phyloP scores from a whole-genome alignment of 1,140 invertebrate genomes.

The Zaprionus gabonicus region DNA sequence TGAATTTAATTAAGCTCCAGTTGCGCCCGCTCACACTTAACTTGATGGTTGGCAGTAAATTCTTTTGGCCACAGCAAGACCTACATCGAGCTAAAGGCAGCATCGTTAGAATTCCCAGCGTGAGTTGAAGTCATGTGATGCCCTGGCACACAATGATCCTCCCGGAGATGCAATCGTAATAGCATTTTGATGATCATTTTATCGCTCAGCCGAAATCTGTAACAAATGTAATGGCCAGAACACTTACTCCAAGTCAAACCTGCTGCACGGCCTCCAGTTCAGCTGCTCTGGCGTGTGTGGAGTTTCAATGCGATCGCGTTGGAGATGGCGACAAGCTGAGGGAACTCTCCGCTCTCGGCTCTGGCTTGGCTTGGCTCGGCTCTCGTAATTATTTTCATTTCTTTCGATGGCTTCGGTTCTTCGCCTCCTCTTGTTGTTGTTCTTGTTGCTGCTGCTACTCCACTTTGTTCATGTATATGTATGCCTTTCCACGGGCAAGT shows the following conservation, averaged over 20 bases:
- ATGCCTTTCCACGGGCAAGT: conserved; percentile 58
- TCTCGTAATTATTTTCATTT: conserved; percentile 75
- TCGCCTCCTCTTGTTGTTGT: background rate
- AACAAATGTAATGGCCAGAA: conserved; percentile 60
- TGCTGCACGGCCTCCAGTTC: conserved; percentile 50
- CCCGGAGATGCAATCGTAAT: conserved; percentile 56
- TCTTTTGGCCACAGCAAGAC: conserved; percentile 33
- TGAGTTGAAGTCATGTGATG: conserved; percentile 18
- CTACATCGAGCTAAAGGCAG: conserved; percentile 1
- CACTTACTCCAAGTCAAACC: conserved; percentile 41
- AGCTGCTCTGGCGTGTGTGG: conserved; percentile 37
- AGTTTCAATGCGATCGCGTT: conserved; percentile 29
- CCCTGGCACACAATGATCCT: conserved; percentile 8
- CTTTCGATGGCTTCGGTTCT: conserved; percentile 28
- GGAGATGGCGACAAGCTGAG: conserved; percentile 10
- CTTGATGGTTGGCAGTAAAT: conserved; percentile 18
- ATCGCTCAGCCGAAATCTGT: conserved; percentile 76
- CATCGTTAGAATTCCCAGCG: conserved; percentile 44
- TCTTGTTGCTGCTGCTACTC: conserved; percentile 58
- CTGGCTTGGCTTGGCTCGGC: background rate
- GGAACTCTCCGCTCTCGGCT: conserved; percentile 5
- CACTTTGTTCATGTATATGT: conserved; percentile 62
- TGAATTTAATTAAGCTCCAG: background rate
- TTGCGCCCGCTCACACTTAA: background rate
- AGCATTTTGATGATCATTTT: conserved; percentile 71